phyloP scores from a whole-genome alignment of 2,888 invertebrate species.

The Lobophora halterata region DNA sequence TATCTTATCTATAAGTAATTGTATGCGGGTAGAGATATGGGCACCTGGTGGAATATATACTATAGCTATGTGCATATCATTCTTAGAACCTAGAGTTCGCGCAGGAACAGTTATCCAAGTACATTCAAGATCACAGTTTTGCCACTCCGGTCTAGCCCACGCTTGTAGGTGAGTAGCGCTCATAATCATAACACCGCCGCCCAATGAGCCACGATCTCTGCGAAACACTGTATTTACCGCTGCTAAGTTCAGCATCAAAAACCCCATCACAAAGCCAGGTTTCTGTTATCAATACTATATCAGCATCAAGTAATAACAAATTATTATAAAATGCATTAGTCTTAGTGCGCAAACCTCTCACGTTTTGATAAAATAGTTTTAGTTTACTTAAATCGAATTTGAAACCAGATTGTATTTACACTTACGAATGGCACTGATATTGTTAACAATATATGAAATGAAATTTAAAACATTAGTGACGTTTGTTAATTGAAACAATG shows the following conservation, averaged over 20 bases:
- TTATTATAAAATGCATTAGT: slow-evolving; percentile 17
- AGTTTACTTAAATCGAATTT: slow-evolving; percentile 2
- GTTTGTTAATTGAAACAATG: too few relatives aligned
- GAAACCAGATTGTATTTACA: background rate
- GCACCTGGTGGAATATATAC: background rate
- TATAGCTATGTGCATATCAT: background rate
- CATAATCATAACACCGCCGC: background rate
- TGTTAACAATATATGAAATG: too few relatives aligned
- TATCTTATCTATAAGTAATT: background rate
- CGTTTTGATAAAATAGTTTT: slow-evolving; percentile 17
- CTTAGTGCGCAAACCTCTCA: slow-evolving; percentile 17
- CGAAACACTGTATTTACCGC: background rate
- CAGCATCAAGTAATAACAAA: too few relatives aligned
- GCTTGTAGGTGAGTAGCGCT: background rate
- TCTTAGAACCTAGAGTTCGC: background rate
- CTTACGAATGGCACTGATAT: background rate
- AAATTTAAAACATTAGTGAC: too few relatives aligned
- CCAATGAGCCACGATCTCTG: background rate
- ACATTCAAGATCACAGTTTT: background rate
- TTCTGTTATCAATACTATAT: slow-evolving; percentile 5
- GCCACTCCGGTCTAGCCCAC: background rate
- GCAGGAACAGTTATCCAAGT: background rate
- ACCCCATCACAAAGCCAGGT: slow-evolving; percentile 4
- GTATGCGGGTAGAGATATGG: background rate
- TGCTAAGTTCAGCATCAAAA: slow-evolving; percentile 2